Conservation (phyloP, 1,140 invertebrate species). For the Varroa destructor region DNA sequence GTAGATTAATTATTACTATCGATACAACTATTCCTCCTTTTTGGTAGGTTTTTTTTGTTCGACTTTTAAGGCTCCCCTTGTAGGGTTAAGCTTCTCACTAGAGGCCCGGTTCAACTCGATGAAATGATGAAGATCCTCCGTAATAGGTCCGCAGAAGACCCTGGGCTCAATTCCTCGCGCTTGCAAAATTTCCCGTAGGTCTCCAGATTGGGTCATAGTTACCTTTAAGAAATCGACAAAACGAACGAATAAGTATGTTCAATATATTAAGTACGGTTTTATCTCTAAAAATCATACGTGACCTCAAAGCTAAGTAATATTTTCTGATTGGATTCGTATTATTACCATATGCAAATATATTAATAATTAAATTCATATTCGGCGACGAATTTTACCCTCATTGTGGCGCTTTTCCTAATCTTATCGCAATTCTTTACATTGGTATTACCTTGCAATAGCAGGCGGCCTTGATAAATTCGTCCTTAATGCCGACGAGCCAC, state of each 20-base stretch:
- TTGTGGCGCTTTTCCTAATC: too few species aligned
- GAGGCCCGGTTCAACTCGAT: conserved; percentile 24
- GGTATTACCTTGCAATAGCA: not conserved
- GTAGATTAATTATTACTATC: too few species aligned
- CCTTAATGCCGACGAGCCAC: conserved; percentile 1
- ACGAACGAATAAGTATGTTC: too few species aligned
- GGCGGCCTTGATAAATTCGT: conserved; percentile 7
- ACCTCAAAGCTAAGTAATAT: too few species aligned
- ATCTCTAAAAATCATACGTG: too few species aligned
- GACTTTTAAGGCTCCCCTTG: not conserved
- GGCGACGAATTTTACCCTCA: too few species aligned
- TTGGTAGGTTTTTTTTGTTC: too few species aligned
- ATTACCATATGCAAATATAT: too few species aligned
- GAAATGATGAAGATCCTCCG: conserved; percentile 11
- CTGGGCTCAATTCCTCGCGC: not conserved
- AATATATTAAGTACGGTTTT: too few species aligned
- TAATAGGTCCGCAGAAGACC: not conserved
- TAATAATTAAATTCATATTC: too few species aligned
- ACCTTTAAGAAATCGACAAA: not conserved
- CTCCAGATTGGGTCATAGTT: not conserved
- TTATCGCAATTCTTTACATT: not conserved
- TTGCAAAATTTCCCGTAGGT: not conserved
- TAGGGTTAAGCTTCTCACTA: conserved; percentile 15
- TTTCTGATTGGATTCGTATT: too few species aligned
- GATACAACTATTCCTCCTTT: too few species aligned